Conservation (phyloP, 2,113 vertebrate genomes). For the Girardinichthys multiradiatus region DNA sequence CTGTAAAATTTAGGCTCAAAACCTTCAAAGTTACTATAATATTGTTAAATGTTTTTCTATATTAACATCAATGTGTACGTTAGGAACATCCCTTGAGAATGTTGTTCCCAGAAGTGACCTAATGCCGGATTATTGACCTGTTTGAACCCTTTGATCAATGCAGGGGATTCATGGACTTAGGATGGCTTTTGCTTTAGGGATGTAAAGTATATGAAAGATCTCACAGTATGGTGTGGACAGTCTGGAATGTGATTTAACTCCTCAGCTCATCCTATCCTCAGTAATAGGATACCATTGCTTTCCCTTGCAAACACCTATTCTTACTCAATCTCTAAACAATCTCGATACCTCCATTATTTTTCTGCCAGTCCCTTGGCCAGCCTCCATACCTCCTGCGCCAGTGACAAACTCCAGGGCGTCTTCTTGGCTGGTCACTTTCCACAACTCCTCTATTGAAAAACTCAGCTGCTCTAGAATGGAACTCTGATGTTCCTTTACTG, state of each 20-base stretch:
- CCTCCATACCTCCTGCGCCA: conserved; percentile 50
- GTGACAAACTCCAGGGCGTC: too few relatives aligned
- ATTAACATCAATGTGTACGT: conserved; percentile 7
- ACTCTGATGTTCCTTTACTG: too few relatives aligned
- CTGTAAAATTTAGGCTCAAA: too few relatives aligned
- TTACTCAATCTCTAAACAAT: too few relatives aligned
- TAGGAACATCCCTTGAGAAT: conserved; percentile 23
- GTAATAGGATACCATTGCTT: conserved; percentile 46
- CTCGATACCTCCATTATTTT: too few relatives aligned
- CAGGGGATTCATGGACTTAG: conserved; percentile 59
- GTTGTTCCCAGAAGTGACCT: conserved; percentile 29
- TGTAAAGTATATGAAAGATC: conserved; percentile 47
- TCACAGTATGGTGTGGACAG: conserved; percentile 55
- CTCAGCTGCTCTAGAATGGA: too few relatives aligned
- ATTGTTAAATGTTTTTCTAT: not conserved
- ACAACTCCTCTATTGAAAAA: too few relatives aligned
- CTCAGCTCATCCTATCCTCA: conserved; percentile 52
- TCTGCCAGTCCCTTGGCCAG: too few relatives aligned
- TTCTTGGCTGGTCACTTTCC: too few relatives aligned
- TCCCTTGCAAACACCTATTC: conserved; percentile 49
- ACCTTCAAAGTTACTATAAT: too few relatives aligned
- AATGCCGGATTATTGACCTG: conserved; percentile 60
- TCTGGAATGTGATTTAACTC: conserved; percentile 56
- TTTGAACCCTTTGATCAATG: conserved; percentile 43
- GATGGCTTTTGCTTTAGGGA: conserved; percentile 56